These are phyloP conservation scores for Phalacrocorax aristotelis DNA, from an alignment of 2,113 vertebrate genomes.

Conservation along the genomic window DNA sequence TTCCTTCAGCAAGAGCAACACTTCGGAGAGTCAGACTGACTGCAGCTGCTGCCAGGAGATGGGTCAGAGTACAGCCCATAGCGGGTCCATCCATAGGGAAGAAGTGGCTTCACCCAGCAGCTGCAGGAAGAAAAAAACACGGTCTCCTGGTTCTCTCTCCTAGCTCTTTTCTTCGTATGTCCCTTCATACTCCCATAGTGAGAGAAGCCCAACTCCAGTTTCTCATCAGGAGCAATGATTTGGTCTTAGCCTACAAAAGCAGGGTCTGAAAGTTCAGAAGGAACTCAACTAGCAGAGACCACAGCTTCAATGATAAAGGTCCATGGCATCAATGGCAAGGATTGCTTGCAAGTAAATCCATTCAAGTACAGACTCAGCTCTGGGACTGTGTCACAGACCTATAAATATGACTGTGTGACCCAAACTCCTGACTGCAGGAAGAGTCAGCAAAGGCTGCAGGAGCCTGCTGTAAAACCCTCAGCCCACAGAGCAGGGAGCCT, in stretches of 20 bases:
- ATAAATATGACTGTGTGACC: not conserved
- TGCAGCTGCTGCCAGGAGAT: not conserved
- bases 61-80: accelerated
- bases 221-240: not conserved
- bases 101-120: not conserved
- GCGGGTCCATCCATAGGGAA: not conserved
- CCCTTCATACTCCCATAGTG: not conserved
- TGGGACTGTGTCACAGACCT: not conserved
- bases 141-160: not conserved
- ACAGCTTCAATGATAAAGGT: not conserved
- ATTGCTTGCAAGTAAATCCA: not conserved
- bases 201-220: not conserved
- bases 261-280: not conserved
- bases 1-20: not conserved
- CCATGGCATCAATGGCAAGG: not conserved
- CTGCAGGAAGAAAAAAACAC: not conserved
- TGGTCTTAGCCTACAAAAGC: not conserved
- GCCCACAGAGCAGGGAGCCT: not conserved
- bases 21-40: not conserved
- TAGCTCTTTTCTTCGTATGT: not conserved
- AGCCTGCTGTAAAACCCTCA: not conserved
- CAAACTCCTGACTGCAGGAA: not conserved
- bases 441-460: not conserved
- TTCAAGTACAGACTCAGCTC: not conserved
- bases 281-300: not conserved